These are phyloP conservation scores for Terrapene triunguis DNA, from an alignment of 2,113 vertebrate species.

Conservation along the genomic window DNA sequence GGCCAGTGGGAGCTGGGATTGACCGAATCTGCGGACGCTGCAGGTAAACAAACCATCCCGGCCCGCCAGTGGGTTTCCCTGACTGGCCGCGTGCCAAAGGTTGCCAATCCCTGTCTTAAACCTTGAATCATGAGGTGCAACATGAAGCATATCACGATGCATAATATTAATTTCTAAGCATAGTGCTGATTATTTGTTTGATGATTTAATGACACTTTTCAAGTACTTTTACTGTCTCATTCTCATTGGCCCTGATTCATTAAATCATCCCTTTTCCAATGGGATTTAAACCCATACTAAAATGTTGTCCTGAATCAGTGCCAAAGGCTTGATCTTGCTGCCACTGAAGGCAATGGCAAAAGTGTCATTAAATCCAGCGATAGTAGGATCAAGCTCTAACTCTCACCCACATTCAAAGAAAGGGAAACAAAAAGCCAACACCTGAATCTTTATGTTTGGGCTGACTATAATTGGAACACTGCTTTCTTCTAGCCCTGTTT, in stretches of 20 bases:
- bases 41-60: too few species aligned
- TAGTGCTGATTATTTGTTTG: neutral
- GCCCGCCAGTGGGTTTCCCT: too few species aligned
- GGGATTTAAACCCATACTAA: neutral
- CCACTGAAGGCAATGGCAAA: neutral
- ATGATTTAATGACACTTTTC: slow-evolving; percentile 13
- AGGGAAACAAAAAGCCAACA: neutral
- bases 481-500: neutral
- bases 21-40: too few species aligned
- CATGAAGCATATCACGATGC: neutral
- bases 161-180: neutral
- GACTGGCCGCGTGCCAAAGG: too few species aligned
- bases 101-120: neutral
- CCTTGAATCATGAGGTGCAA: neutral
- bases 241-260: neutral
- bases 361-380: neutral
- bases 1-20: too few species aligned
- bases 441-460: neutral
- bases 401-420: neutral
- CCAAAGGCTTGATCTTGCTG: neutral
- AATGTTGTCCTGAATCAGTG: neutral
- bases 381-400: neutral
- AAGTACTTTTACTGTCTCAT: neutral
- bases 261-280: neutral
- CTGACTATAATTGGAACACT: neutral